Conservation (phyloP, 2,113 vertebrate genomes). For the Rhea americana region DNA sequence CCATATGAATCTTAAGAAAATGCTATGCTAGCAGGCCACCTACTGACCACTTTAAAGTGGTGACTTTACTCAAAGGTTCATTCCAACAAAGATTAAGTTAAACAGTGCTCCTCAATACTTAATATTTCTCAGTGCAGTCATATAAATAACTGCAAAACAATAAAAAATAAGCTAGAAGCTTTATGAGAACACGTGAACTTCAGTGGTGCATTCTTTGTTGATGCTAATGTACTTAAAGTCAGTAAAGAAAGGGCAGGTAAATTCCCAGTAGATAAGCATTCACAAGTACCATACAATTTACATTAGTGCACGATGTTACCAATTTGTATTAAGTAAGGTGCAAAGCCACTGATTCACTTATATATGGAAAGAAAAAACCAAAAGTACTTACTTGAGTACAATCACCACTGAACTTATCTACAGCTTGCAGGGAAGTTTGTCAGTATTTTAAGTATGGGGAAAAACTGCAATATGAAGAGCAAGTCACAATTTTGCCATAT, state of each 20-base stretch:
- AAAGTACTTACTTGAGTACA: not conserved
- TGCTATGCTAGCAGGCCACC: slow-evolving; percentile 72
- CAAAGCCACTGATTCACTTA: not conserved
- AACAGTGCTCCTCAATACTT: not conserved
- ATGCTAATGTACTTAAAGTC: not conserved
- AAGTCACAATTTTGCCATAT: not conserved
- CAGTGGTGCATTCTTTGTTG: not conserved
- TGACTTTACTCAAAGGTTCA: not conserved
- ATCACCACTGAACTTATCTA: not conserved
- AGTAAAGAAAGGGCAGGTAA: not conserved
- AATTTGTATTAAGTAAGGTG: not conserved
- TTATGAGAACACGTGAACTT: not conserved
- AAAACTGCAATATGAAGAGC: not conserved
- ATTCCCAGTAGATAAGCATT: not conserved
- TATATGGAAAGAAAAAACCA: not conserved
- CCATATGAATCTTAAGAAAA: slow-evolving; percentile 20
- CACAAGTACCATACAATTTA: not conserved
- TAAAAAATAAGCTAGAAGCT: not conserved
- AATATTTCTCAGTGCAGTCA: not conserved
- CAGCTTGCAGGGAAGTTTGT: not conserved
- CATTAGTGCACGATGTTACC: not conserved
- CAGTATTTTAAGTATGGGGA: not conserved
- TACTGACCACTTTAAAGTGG: slow-evolving; percentile 66
- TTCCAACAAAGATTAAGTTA: not conserved
- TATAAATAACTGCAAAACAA: not conserved